Base-by-base conservation (phyloP, 2,797 vertebrate species). In the Hemibagrus guttatus region DNA sequence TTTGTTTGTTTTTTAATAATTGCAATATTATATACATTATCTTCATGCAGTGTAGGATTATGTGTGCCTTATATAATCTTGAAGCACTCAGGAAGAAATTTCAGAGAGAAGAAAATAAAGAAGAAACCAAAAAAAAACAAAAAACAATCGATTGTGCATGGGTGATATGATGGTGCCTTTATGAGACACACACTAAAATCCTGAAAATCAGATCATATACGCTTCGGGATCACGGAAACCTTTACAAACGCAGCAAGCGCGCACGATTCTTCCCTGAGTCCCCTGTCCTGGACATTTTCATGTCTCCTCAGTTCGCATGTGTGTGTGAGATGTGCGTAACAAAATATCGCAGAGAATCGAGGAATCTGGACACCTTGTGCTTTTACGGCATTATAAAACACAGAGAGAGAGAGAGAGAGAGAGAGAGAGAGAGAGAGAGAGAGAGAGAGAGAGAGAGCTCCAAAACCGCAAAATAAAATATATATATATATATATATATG, bases 81-180 rank as follows among this genome's bases (percentile, higher is more conserved):
- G 35, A 26, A 23, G 69, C 39, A 23, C 26, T 26, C 69, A 46
- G 69, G 42, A 52, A 52, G 28, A 52, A 52, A 52, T 13, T 52
- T 13, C 3, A 46, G 19, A 46, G 21, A 14, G 69, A 46, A 46
- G 39, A 46, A 23, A 23, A 46, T 42, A 26, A 39, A 21, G 66
- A 6, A 17, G 16, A 2, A n/a, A n/a, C n/a, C n/a, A n/a, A n/a
- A 6, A 6, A n/a, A 14, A 0, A 14, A n/a, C 4, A n/a, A 2
- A 5, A 12, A 46, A n/a, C n/a, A n/a, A n/a, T n/a, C n/a, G 35
- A 23, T 46, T 1, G 17, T 49, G 12, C 23, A 14, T 26, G 23
- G 5, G n/a, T 74, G 2, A 74, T 74, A 7, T n/a, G 23, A 74
- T 8, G 8, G 39, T 46, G 21, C 2, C 1, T 74, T n/a, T n/a